These are phyloP conservation scores for Drosophila oshimai DNA, from an alignment of 1,140 invertebrate species.

Conservation along the genomic window DNA sequence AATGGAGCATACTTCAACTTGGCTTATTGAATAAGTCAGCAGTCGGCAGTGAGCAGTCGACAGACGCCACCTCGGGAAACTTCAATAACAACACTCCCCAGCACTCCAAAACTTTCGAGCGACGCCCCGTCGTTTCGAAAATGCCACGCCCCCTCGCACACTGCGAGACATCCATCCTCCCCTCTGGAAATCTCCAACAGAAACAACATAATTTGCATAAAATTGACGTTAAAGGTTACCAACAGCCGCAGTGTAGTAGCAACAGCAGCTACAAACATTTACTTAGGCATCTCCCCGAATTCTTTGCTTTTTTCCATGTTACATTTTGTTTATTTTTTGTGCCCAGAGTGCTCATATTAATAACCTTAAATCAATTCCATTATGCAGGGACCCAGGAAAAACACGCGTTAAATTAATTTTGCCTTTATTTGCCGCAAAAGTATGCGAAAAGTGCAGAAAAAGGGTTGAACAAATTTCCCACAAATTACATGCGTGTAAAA, in stretches of 20 bases:
- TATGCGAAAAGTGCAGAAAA: conserved; percentile 40
- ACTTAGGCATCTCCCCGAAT: conserved; percentile 57
- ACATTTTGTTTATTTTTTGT: conserved; percentile 2
- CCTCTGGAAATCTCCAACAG: conserved; percentile 29
- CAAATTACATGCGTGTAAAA: conserved; percentile 76
- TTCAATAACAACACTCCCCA: conserved; percentile 76
- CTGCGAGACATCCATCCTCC: conserved; percentile 11
- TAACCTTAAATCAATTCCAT: conserved; percentile 82
- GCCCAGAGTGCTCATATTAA: conserved; percentile 64
- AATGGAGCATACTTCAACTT: conserved; percentile 79
- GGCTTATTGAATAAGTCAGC: conserved; percentile 82
- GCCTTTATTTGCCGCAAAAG: conserved; percentile 59
- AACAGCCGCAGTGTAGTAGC: conserved; percentile 30
- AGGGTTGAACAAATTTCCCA: conserved; percentile 64
- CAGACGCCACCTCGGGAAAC: conserved; percentile 53
- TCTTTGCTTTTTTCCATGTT: conserved; percentile 17
- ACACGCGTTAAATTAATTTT: conserved; percentile 82
- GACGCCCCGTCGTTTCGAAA: conserved; percentile 67
- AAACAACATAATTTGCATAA: conserved; percentile 82
- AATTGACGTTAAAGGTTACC: conserved; percentile 82
- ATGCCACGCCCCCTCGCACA: conserved; percentile 48
- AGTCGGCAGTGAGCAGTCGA: conserved; percentile 40
- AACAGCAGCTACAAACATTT: conserved; percentile 71
- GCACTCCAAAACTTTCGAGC: conserved; percentile 50
- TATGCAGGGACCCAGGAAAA: conserved; percentile 53